Conservation (phyloP, 2,797 vertebrate genomes). For the Pipistrellus pygmaeus region DNA sequence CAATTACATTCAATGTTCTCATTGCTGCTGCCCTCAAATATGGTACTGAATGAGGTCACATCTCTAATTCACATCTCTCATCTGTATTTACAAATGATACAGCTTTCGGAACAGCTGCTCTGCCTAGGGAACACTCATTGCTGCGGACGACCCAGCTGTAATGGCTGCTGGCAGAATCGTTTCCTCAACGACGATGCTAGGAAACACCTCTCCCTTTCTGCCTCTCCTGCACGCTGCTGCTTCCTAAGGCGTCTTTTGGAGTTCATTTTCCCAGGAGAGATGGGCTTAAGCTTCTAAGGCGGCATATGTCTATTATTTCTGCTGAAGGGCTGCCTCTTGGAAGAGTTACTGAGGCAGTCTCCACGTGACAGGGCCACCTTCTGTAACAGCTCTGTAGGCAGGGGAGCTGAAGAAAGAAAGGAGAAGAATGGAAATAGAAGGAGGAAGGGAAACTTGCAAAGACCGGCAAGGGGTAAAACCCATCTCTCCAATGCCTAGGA, state of each 20-base stretch:
- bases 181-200: not conserved
- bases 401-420: not conserved
- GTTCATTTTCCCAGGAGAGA: slow-evolving; percentile 22
- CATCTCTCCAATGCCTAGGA: not conserved
- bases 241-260: slow-evolving; percentile 47
- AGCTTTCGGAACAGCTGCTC: slow-evolving; percentile 75
- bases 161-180: slow-evolving; percentile 26
- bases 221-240: not conserved
- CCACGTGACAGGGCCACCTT: not conserved
- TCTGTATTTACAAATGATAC: slow-evolving; percentile 61
- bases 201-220: not conserved
- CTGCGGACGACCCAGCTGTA: slow-evolving; percentile 72
- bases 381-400: not conserved
- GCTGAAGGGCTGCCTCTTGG: not conserved
- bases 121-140: not conserved
- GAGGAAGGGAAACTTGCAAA: not conserved
- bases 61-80: not conserved
- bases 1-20: slow-evolving; percentile 52
- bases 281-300: not conserved
- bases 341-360: not conserved
- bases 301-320: slow-evolving; percentile 45
- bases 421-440: not conserved
- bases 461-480: not conserved
- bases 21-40: slow-evolving; percentile 57
- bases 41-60: not conserved